Conservation (phyloP, 2,888 invertebrate genomes). For the Drosophila multiciliata region DNA sequence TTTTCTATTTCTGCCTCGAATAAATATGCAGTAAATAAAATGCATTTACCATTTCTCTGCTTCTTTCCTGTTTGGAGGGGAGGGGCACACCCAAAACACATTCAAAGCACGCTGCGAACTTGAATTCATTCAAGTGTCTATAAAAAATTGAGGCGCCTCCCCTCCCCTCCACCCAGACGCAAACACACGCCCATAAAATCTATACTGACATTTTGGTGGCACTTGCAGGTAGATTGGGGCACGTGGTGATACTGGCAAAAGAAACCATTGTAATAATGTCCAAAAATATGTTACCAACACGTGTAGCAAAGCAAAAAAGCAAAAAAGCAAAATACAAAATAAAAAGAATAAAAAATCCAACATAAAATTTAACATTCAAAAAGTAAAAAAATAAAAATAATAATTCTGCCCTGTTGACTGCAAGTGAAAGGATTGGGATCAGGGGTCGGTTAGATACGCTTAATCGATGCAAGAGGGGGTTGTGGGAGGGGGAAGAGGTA, state of each 20-base stretch:
- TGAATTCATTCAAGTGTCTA: constrained; percentile 71
- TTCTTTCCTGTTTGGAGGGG: constrained; percentile 8
- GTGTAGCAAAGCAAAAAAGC: constrained; percentile 55
- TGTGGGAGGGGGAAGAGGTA: background rate
- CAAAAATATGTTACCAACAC: constrained; percentile 79
- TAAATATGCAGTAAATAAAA: constrained; percentile 71
- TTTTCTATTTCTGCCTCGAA: constrained; percentile 22
- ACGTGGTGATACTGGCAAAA: constrained; percentile 12
- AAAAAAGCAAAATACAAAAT: constrained; percentile 32
- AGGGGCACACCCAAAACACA: constrained; percentile 53
- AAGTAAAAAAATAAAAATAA: constrained; percentile 17
- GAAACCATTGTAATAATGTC: constrained; percentile 76
- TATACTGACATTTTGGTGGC: constrained; percentile 55
- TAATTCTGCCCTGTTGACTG: constrained; percentile 60
- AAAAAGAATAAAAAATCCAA: constrained; percentile 39
- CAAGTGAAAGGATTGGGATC: constrained; percentile 41
- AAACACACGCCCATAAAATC: constrained; percentile 53
- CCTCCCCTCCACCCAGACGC: background rate
- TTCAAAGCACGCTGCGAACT: constrained; percentile 74
- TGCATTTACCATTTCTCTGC: constrained; percentile 67
- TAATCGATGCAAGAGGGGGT: constrained; percentile 64
- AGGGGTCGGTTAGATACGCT: constrained; percentile 60
- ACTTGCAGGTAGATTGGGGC: constrained; percentile 26
- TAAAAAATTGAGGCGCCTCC: constrained; percentile 49
- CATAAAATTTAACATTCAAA: constrained; percentile 8